A percentile compares a stretch with the other conserved stretches of the same genome.
These are phyloP conservation scores for Progne subis DNA, from an alignment of 2,113 vertebrate genomes.

Conservation along the genomic window DNA sequence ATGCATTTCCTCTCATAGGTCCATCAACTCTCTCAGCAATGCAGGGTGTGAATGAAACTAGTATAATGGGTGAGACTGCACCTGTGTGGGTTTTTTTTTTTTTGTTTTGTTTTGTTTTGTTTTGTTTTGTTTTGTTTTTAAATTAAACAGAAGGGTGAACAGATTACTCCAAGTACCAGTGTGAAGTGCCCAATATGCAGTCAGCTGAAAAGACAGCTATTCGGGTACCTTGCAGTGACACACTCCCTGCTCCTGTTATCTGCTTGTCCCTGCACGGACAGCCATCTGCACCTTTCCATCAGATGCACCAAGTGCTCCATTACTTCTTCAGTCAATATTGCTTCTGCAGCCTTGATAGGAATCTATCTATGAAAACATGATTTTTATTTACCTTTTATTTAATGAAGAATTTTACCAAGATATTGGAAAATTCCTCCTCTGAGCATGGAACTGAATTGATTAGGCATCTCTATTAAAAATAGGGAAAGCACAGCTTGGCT, in stretches of 20 bases:
- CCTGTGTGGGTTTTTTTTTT: background rate
- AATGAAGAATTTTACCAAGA: background rate
- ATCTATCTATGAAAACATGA: background rate
- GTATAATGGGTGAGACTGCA: background rate
- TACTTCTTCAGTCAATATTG: background rate
- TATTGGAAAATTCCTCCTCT: background rate
- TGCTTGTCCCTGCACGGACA: background rate
- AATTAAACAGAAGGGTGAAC: background rate
- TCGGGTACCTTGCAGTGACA: background rate
- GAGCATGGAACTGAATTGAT: background rate
- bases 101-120: background rate
- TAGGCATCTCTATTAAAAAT: background rate
- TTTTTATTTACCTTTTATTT: background rate
- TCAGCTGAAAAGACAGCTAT: background rate
- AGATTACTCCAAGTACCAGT: background rate
- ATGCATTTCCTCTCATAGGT: background rate
- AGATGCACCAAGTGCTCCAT: background rate
- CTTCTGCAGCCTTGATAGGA: background rate
- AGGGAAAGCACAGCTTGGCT: background rate
- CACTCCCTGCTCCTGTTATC: background rate
- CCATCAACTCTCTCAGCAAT: background rate
- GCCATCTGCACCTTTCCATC: background rate
- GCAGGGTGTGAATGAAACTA: background rate
- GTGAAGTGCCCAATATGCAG: background rate
- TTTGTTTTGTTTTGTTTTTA: background rate